Evolutionary conservation across 1,140 invertebrate species (phyloP).

Genomic region (Drosophila virilis): DNA sequence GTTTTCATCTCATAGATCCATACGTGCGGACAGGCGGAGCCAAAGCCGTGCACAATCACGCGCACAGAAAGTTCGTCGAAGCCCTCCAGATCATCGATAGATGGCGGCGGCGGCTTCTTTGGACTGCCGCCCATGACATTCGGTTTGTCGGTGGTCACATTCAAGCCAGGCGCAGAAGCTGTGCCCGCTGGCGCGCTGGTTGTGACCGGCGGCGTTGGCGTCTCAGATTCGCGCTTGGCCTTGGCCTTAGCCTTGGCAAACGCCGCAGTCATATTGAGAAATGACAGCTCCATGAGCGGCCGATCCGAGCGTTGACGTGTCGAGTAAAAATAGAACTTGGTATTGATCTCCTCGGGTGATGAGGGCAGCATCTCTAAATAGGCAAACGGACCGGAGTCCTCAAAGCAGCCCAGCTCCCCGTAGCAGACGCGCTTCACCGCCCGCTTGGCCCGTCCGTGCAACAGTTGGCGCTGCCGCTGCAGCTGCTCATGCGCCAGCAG

Average conservation of each 20-base stretch:
- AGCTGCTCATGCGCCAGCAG: constrained; percentile 55
- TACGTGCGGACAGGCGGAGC: constrained; percentile 93
- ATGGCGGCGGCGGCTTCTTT: constrained; percentile 51
- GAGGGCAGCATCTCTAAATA: constrained; percentile 95
- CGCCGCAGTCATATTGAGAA: constrained; percentile 87
- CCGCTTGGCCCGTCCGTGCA: constrained; percentile 85
- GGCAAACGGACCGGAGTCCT: constrained; percentile 95
- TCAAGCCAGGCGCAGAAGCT: background rate
- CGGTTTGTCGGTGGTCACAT: constrained; percentile 44
- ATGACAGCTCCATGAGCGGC: constrained; percentile 88
- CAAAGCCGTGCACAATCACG: constrained; percentile 97
- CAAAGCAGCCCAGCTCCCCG: constrained; percentile 96
- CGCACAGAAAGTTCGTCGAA: constrained; percentile 88
- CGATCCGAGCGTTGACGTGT: constrained; percentile 87
- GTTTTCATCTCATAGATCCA: constrained; percentile 97
- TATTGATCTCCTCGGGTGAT: constrained; percentile 94
- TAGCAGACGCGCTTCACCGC: constrained; percentile 93
- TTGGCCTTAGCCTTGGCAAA: constrained; percentile 51
- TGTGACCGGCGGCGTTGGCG: constrained; percentile 1
- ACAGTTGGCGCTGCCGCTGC: constrained; percentile 38
- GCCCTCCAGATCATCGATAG: constrained; percentile 75
- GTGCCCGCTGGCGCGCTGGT: constrained; percentile 14
- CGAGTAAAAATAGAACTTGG: constrained; percentile 90
- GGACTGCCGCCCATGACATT: constrained; percentile 11
- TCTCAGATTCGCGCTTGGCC: constrained; percentile 52